These are phyloP conservation scores for Teleogryllus oceanicus DNA, from an alignment of 2,888 invertebrate genomes.

Conservation along the genomic window DNA sequence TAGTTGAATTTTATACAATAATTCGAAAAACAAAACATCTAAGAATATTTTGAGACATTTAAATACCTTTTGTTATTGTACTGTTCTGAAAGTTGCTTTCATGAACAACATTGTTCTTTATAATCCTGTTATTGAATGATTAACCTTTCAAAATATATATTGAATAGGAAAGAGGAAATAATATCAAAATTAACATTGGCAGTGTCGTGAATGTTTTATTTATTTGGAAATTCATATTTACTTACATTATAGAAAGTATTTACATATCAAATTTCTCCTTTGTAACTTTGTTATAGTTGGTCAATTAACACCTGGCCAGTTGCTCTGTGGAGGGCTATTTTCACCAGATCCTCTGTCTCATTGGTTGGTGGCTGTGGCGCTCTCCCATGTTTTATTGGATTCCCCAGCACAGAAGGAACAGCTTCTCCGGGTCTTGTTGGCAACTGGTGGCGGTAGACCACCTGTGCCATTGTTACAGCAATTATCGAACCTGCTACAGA, in stretches of 20 bases:
- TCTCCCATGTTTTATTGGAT: slow-evolving; percentile 86
- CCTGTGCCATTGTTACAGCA: slow-evolving; percentile 89
- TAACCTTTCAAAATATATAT: too few species aligned
- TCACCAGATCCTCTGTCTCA: slow-evolving; percentile 82
- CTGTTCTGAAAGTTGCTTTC: too few species aligned
- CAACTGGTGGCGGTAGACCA: slow-evolving; percentile 75
- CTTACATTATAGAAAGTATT: not conserved
- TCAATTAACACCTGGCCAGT: slow-evolving; percentile 67
- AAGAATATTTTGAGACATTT: too few species aligned
- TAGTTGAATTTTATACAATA: too few species aligned
- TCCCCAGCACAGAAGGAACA: slow-evolving; percentile 85
- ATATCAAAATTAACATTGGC: not conserved
- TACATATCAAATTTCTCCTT: too few species aligned
- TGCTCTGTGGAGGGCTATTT: slow-evolving; percentile 89
- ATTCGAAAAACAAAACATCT: too few species aligned
- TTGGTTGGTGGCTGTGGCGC: slow-evolving; percentile 92
- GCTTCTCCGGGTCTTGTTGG: slow-evolving; percentile 82
- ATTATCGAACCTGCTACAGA: slow-evolving; percentile 76
- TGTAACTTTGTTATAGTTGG: slow-evolving; percentile 36
- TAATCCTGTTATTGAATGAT: too few species aligned
- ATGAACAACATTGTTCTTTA: too few species aligned
- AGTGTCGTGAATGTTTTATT: not conserved
- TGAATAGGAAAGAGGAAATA: too few species aligned
- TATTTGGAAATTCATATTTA: not conserved
- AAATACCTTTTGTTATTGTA: too few species aligned